Evolutionary conservation across 2,797 vertebrate genomes (phyloP).

Genomic region (Takifugu ocellatus): DNA sequence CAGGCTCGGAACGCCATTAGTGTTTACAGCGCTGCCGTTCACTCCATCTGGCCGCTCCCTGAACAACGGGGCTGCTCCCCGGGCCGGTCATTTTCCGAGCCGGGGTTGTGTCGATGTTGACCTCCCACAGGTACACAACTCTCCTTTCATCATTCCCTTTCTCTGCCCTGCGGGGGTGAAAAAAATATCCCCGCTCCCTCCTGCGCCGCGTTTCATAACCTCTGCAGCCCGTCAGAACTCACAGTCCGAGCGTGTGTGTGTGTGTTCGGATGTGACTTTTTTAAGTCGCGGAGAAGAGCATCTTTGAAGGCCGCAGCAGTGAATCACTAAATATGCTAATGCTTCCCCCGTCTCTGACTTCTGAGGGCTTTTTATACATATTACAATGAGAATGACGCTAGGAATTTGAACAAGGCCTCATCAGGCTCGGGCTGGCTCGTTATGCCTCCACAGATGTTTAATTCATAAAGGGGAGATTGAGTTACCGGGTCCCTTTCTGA

Average conservation of each 20-base stretch:
- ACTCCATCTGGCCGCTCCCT: constrained; percentile 56
- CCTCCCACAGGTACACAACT: constrained; percentile 57
- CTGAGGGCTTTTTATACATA: constrained; percentile 5
- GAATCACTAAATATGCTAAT: constrained; percentile 22
- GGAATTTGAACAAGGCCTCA: constrained; percentile 14
- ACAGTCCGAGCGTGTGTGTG: constrained; percentile 4
- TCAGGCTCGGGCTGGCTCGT: constrained; percentile 14
- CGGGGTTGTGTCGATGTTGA: constrained; percentile 63
- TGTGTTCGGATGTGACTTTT: constrained; percentile 10
- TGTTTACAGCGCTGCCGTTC: constrained; percentile 50
- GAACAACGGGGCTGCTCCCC: constrained; percentile 53
- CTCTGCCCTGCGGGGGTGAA: constrained; percentile 39
- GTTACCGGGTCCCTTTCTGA: constrained; percentile 18
- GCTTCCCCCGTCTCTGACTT: constrained; percentile 17
- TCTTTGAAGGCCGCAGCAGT: constrained; percentile 19
- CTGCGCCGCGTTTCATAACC: constrained; percentile 39
- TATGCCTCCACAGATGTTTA: constrained; percentile 35
- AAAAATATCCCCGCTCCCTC: constrained; percentile 30
- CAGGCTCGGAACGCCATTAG: constrained; percentile 53
- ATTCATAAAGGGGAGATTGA: constrained; percentile 40
- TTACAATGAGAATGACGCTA: background rate
- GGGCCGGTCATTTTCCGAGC: constrained; percentile 64
- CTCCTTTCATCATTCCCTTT: constrained; percentile 49
- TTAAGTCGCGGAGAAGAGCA: background rate
- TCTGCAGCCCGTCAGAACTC: constrained; percentile 43